phyloP scores from a whole-genome alignment of 2,113 vertebrate species.

The Puntigrus tetrazona region DNA sequence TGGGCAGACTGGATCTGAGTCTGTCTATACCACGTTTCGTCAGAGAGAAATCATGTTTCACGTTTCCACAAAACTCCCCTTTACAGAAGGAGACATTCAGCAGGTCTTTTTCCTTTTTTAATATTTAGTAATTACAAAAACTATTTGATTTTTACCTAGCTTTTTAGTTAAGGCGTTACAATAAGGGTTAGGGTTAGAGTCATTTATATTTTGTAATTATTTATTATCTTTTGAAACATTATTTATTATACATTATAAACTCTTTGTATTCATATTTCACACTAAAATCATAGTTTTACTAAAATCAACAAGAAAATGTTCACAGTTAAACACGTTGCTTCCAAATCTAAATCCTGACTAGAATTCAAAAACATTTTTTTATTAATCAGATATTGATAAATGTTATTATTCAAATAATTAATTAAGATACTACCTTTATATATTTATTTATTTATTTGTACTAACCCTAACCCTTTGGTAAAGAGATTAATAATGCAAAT shows the following conservation, averaged over 20 bases:
- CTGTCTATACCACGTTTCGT: conserved; percentile 88
- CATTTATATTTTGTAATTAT: not conserved
- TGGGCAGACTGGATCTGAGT: conserved; percentile 91
- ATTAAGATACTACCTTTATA: not conserved
- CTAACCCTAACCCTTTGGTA: not conserved
- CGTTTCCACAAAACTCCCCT: conserved; percentile 93
- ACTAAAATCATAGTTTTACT: not conserved
- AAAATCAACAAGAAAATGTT: not conserved
- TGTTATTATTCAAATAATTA: not conserved
- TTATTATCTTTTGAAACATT: not conserved
- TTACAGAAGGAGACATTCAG: conserved; percentile 91
- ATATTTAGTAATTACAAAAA: not conserved
- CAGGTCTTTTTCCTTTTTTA: conserved; percentile 78
- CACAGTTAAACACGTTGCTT: not conserved
- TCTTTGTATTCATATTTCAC: not conserved
- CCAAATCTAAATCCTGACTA: not conserved
- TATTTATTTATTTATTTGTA: not conserved
- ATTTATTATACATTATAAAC: not conserved
- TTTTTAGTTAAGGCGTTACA: no score
- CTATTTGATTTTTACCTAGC: not conserved
- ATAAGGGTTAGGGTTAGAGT: no score
- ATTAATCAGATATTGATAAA: not conserved
- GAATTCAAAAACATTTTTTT: not conserved
- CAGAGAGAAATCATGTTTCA: conserved; percentile 97
- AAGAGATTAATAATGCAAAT: no score